These are phyloP conservation scores for Chalcis sispes DNA, from an alignment of 2,888 invertebrate genomes.

Conservation along the genomic window DNA sequence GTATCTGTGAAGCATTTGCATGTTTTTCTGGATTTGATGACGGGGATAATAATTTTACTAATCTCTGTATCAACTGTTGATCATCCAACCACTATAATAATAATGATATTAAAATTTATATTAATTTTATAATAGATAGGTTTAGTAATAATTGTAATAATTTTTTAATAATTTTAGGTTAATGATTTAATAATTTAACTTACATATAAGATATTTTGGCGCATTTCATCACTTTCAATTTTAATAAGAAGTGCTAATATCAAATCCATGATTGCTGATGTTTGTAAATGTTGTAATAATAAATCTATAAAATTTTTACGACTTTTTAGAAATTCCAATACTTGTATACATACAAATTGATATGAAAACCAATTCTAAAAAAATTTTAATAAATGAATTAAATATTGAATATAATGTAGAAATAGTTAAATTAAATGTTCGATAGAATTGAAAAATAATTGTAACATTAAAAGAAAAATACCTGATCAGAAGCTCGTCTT, in stretches of 20 bases:
- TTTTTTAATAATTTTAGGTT: slow-evolving; percentile 11
- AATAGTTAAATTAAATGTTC: slow-evolving; percentile 1
- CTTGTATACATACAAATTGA: slow-evolving; percentile 93
- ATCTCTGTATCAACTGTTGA: slow-evolving; percentile 89
- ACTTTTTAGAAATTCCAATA: slow-evolving; percentile 93
- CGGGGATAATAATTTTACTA: slow-evolving; percentile 82
- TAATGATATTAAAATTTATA: slow-evolving; percentile 15
- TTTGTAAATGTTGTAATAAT: slow-evolving; percentile 92
- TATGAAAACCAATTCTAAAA: slow-evolving; percentile 92
- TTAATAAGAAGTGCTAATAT: slow-evolving; percentile 90
- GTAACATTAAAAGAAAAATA: no score
- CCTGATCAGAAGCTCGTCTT: slow-evolving; percentile 90
- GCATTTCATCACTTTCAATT: slow-evolving; percentile 86
- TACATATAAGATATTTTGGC: slow-evolving; percentile 84
- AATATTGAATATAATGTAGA: background rate
- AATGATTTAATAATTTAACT: slow-evolving; percentile 64
- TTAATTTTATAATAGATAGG: slow-evolving; percentile 23
- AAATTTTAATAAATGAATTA: slow-evolving; percentile 25
- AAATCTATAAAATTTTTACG: slow-evolving; percentile 91
- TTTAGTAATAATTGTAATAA: slow-evolving; percentile 9
- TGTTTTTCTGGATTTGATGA: slow-evolving; percentile 86
- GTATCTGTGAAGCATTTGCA: slow-evolving; percentile 90
- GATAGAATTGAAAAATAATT: no score
- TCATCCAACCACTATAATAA: slow-evolving; percentile 90
- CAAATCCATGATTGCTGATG: slow-evolving; percentile 96